These are phyloP conservation scores for Paralichthys olivaceus DNA, from an alignment of 2,113 vertebrate genomes.

Conservation along the genomic window DNA sequence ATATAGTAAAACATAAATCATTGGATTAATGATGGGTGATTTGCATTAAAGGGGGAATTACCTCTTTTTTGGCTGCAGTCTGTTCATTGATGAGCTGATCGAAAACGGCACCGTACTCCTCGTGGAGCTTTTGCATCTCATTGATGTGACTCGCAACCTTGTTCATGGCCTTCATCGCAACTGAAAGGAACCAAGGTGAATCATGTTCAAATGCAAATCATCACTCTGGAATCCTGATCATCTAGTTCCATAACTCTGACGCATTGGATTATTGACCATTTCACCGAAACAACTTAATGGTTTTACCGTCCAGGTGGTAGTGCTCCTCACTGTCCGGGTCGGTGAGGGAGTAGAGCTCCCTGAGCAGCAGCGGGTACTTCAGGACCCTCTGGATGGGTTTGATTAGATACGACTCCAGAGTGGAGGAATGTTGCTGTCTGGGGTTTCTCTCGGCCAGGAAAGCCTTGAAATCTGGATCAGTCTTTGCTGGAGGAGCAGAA, in stretches of 20 bases:
- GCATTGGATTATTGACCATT: neutral
- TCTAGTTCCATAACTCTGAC: neutral
- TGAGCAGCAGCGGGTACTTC: constrained; percentile 94
- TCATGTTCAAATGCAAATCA: neutral
- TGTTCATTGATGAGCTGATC: constrained; percentile 97
- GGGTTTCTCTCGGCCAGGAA: constrained; percentile 96
- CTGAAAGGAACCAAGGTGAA: constrained; percentile 70
- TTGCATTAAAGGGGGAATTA: constrained; percentile 50
- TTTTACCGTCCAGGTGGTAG: constrained; percentile 93
- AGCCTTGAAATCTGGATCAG: constrained; percentile 92
- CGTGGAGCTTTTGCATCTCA: constrained; percentile 99
- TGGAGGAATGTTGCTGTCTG: constrained; percentile 91
- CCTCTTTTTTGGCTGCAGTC: constrained; percentile 93
- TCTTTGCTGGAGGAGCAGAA: constrained; percentile 85
- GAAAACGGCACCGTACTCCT: constrained; percentile 96
- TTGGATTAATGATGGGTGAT: neutral
- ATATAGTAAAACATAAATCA: neutral
- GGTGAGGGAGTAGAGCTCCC: constrained; percentile 91
- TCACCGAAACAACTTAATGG: too few relatives aligned
- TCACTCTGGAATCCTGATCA: too few relatives aligned
- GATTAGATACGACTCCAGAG: constrained; percentile 97
- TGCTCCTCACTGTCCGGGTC: constrained; percentile 95
- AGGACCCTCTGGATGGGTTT: constrained; percentile 98
- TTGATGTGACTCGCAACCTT: constrained; percentile 99
- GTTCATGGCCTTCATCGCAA: constrained; percentile 99